Evolutionary conservation across 2,797 vertebrate species (phyloP), one percentile per base, ranked within the genome.

Genomic region (Neoniphon sammara): DNA sequence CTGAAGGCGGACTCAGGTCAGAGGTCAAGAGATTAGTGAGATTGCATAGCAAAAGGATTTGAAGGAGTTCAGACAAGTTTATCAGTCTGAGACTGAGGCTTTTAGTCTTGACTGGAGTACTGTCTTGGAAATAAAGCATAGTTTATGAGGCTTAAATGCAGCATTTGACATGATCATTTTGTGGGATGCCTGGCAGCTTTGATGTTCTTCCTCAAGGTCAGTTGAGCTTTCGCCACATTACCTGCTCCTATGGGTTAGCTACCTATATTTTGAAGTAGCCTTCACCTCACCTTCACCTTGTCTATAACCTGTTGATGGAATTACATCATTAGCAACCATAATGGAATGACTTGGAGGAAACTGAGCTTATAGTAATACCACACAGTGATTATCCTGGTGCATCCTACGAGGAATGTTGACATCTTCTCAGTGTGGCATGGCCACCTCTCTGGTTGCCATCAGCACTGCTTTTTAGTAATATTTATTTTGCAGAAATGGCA

Each of bases 401-500:
- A 52, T 11, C 10, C 7, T 20, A 36, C 9, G 20, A 58, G 31
- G 23, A 63, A 44, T 42, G 44, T 47, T 18, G 15, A 17, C 44
- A 30, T 21, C 23, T 18, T 44, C 2, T 27, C 42, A 9, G 42
- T 20, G 5, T 42, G 14, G 39, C 21, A 21, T 12, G 1, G n/a
- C 59, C 25, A 30, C 21, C 31, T 11, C 30, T 12, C n/a, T 30
- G 11, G 12, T n/a, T 23, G n/a, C 14, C 20, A 36, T 64, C 39
- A 60, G 18, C 17, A 3, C 65, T 56, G 30, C 52, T 36, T 27
- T 73, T 81, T 73, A 84, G 70, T 68, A 66, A 34, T 78, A 78
- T 78, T 69, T 73, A 72, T 85, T 11, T 31, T 65, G 31, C 61
- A 50, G 63, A 81, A 69, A 83, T 74, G 78, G 68, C 73, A 67